Evolutionary conservation across 2,888 invertebrate species (phyloP).

Genomic region (Orthonychiurus folsomi): DNA sequence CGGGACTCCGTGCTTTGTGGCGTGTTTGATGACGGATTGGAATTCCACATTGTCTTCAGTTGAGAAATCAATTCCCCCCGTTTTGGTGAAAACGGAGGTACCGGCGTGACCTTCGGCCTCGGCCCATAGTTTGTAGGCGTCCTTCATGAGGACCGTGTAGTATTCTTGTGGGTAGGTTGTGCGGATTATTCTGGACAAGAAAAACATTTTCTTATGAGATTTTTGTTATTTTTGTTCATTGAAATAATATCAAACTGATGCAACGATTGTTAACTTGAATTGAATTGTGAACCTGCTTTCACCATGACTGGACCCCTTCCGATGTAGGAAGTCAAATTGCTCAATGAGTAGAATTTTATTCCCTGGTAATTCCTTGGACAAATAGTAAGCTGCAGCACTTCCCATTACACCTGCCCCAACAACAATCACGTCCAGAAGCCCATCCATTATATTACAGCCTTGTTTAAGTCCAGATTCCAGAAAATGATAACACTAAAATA

Average conservation of each 20-base stretch:
- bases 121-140: constrained; percentile 29
- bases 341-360: constrained; percentile 30
- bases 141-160: constrained; percentile 32
- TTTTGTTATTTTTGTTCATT: no score
- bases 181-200: constrained; percentile 31
- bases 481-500: no score
- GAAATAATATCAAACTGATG: neutral
- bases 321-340: constrained; percentile 35
- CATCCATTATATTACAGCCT: neutral
- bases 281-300: constrained; percentile 27
- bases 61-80: constrained; percentile 35
- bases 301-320: constrained; percentile 37
- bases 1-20: constrained; percentile 23
- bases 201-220: no score
- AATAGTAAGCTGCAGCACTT: constrained; percentile 32
- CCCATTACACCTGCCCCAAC: constrained; percentile 35
- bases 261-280: neutral
- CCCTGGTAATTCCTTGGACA: constrained; percentile 22
- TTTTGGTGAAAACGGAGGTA: constrained; percentile 27
- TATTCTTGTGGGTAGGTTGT: constrained; percentile 31
- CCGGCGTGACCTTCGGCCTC: constrained; percentile 24
- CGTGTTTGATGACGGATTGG: constrained; percentile 17
- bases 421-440: constrained; percentile 22
- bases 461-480: no score
- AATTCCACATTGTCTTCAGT: constrained; percentile 17